Percentiles rank a stretch among this genome's conserved stretches.
Evolutionary conservation across 2,797 vertebrate species (phyloP).

Genomic region (Liasis olivaceus): DNA sequence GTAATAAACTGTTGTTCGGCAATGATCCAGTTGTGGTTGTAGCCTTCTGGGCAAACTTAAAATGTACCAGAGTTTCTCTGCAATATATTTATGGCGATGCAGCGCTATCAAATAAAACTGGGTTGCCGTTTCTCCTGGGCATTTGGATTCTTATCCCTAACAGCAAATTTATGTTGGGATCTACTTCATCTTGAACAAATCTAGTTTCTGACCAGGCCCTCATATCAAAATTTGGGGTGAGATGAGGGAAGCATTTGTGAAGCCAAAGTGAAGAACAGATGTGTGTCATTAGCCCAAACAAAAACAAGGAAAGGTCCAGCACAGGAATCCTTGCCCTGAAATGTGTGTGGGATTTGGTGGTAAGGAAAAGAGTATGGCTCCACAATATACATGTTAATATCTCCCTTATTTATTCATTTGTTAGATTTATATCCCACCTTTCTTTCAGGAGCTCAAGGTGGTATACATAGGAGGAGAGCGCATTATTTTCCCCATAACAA

Average conservation of each 20-base stretch:
- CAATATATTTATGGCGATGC: neutral
- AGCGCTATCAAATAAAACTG: neutral
- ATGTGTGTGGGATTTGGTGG: neutral
- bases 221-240: neutral
- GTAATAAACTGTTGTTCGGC: neutral
- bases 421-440: neutral
- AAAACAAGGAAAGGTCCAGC: neutral
- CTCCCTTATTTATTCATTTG: neutral
- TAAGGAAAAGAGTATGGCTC: neutral
- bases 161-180: neutral
- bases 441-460: neutral
- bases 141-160: neutral
- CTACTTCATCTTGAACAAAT: neutral
- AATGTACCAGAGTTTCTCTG: neutral
- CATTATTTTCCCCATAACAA: neutral
- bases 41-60: neutral
- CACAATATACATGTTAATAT: neutral
- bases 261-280: neutral
- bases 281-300: neutral
- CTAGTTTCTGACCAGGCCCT: neutral
- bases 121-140: neutral
- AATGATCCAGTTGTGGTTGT: neutral
- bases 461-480: neutral
- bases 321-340: neutral
- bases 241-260: neutral